Conservation (phyloP, 2,797 vertebrate genomes). For the Darevskia mixta region DNA sequence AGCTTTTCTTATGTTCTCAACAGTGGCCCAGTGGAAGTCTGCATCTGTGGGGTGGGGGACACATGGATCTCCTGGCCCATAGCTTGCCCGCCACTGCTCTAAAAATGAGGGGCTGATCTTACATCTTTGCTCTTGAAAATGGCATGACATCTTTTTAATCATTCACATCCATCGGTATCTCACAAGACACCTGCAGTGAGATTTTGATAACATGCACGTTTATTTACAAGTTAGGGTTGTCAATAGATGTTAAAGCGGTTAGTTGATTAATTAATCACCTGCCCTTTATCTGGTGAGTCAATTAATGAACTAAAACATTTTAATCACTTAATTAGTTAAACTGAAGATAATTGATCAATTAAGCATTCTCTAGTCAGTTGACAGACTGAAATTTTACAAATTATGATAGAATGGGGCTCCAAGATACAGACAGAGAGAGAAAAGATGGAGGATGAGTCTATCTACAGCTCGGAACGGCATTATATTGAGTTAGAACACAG, state of each 20-base stretch:
- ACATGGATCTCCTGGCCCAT: too few species aligned
- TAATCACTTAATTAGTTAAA: conserved; percentile 35
- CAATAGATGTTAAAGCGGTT: not conserved
- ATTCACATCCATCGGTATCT: not conserved
- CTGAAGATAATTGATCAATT: conserved; percentile 27
- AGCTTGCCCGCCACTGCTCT: too few species aligned
- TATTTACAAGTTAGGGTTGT: not conserved
- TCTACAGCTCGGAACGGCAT: not conserved
- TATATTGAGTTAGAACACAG: too few species aligned
- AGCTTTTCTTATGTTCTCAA: too few species aligned
- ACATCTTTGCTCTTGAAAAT: too few species aligned
- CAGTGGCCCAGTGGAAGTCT: too few species aligned
- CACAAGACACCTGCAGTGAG: not conserved
- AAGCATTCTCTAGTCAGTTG: not conserved
- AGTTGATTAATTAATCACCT: conserved; percentile 16
- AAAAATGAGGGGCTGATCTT: too few species aligned
- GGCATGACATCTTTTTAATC: not conserved
- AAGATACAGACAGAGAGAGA: not conserved
- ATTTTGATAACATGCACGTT: not conserved
- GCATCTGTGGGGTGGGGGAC: too few species aligned
- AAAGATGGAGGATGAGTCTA: not conserved
- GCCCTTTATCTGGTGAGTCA: conserved; percentile 21
- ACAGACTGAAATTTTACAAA: conserved; percentile 14
- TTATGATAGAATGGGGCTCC: conserved; percentile 19
- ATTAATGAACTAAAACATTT: conserved; percentile 29